A percentile compares a stretch with the other conserved stretches of the same genome.
Evolutionary conservation across 2,797 vertebrate species (phyloP).

Genomic region (Alosa sapidissima): DNA sequence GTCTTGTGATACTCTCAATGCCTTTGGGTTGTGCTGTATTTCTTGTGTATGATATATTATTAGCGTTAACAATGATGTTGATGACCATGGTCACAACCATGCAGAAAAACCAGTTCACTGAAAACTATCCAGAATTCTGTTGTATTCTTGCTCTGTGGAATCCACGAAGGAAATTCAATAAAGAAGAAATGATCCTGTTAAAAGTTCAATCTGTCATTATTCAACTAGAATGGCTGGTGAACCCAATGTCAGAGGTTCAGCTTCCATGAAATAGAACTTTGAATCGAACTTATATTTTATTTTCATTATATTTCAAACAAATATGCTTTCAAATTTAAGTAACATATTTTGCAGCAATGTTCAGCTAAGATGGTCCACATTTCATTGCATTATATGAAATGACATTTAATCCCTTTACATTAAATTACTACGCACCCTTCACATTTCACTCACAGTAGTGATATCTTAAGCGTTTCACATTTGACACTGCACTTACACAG

Average conservation of each 20-base stretch:
- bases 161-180: conserved; percentile 59
- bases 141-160: conserved; percentile 62
- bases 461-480: too few relatives aligned
- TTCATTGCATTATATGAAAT: too few relatives aligned
- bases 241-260: not conserved
- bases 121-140: conserved; percentile 59
- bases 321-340: too few relatives aligned
- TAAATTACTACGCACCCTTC: too few relatives aligned
- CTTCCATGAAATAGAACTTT: too few relatives aligned
- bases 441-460: too few relatives aligned
- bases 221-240: not conserved
- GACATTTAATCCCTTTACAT: too few relatives aligned
- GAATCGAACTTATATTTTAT: not conserved
- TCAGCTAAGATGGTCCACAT: too few relatives aligned
- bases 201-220: conserved; percentile 16
- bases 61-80: conserved; percentile 60
- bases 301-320: too few relatives aligned
- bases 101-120: conserved; percentile 55
- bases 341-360: not conserved
- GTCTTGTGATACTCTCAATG: conserved; percentile 64
- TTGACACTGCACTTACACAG: too few relatives aligned
- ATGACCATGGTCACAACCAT: conserved; percentile 57
- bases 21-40: conserved; percentile 66
- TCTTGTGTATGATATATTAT: conserved; percentile 65
- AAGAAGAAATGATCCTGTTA: conserved; percentile 58